Evolutionary conservation across 2,888 invertebrate genomes (phyloP).

Genomic region (Mesorhabditis spiculigera): DNA sequence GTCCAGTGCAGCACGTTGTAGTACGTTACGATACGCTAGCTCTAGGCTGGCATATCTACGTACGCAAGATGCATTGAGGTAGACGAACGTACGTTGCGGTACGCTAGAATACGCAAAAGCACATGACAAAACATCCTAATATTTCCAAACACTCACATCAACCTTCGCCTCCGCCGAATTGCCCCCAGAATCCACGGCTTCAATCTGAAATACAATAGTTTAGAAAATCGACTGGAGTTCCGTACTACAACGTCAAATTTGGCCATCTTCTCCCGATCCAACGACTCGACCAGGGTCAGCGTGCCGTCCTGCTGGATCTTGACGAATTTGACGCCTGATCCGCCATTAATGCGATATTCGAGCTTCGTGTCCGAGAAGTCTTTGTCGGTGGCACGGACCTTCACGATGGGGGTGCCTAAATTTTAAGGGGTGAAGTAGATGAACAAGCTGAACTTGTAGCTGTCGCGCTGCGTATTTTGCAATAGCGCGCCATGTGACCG

Average conservation of each 20-base stretch:
- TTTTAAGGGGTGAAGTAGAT: neutral
- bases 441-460: neutral
- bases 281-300: conserved; percentile 30
- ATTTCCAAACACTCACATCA: conserved; percentile 18
- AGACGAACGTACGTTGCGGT: no score
- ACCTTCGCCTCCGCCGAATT: conserved; percentile 14
- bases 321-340: conserved; percentile 35
- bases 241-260: conserved; percentile 29
- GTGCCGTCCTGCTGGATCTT: conserved; percentile 43
- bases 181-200: conserved; percentile 29
- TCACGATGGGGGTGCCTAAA: conserved; percentile 33
- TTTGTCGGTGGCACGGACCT: conserved; percentile 39
- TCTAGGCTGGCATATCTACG: no score
- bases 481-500: no score
- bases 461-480: no score
- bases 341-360: conserved; percentile 33
- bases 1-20: neutral
- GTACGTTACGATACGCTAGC: neutral
- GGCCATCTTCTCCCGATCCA: conserved; percentile 14
- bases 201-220: conserved; percentile 11
- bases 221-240: neutral
- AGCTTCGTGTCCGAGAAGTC: conserved; percentile 33
- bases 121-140: neutral
- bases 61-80: no score
- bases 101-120: neutral